Evolutionary conservation across 92 coral and sea anemone species (phyloP).

Genomic region (Phymanthus crucifer): DNA sequence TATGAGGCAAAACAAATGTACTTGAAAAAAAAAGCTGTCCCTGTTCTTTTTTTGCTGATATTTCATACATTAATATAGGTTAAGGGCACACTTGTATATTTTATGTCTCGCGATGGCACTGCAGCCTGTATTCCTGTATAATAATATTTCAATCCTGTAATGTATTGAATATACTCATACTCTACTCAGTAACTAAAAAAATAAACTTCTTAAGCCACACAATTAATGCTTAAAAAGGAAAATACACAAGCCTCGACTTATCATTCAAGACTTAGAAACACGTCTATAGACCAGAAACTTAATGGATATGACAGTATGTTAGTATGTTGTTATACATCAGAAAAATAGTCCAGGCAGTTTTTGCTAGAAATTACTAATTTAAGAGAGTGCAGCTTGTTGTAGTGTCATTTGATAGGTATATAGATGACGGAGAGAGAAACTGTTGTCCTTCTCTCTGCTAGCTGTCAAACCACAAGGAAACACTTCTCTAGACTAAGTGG

Average conservation of each 20-base stretch:
- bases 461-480: too few relatives aligned
- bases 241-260: not conserved
- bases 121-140: not conserved
- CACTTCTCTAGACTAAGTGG: too few relatives aligned
- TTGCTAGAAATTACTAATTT: not conserved
- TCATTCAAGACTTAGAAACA: not conserved
- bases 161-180: not conserved
- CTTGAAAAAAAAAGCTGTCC: not conserved
- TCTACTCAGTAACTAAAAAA: not conserved
- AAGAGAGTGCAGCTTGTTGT: not conserved
- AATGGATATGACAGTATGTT: not conserved
- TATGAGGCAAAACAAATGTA: not conserved
- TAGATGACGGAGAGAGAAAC: not conserved
- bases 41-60: not conserved
- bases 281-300: too few relatives aligned
- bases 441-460: constrained; percentile 2
- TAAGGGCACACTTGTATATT: not conserved
- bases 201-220: not conserved
- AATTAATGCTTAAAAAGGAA: not conserved
- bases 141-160: not conserved
- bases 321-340: not conserved
- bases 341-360: not conserved
- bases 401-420: not conserved
- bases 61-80: not conserved
- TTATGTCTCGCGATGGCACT: not conserved